Base-by-base conservation (phyloP, 2,113 vertebrate genomes). In the Andinoacara biseriatus region DNA sequence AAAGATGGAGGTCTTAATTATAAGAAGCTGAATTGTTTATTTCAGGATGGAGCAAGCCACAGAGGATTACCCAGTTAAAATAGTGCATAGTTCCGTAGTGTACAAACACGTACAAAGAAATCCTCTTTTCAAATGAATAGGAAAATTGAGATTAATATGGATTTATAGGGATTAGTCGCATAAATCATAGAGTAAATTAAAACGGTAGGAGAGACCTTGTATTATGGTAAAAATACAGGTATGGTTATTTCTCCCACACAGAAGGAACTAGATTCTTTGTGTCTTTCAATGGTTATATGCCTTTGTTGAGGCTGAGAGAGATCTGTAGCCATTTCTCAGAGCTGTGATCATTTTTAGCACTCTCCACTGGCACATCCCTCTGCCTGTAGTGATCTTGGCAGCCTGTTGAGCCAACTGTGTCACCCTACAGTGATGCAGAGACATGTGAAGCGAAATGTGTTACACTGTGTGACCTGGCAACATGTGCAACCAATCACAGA, bases 311-410 rank as follows among this genome's bases (percentile, higher is more conserved):
- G 4, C 6, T 74, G 78, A 35, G 76, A 81, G 22, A 54, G 59
- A 49, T 38, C 14, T 61, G 57, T 26, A 43, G 49, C 31, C n/a
- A 46, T 14, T 52, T 59, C 29, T 59, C 7, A 10, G 52, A 54
- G 22, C 5, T 20, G 76, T 31, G 46, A 60, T 81, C 6, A 35
- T 89, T 56, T 75, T 79, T 82, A 52, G 56, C 74, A 40, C n/a
- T 59, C 82, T 74, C 67, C 17, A 72, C n/a, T 35, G 77, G 80
- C 83, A 74, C 62, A 57, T 80, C 43, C 77, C 57, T 61, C 35
- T 43, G 74, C 80, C 86, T 81, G 86, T 69, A 77, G 88, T 67
- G 86, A 91, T 84, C 83, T 87, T 87, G 90, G 91, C 89, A 90
- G 86, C 83, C 76, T 46, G 35, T 82, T 60, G 58, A 80, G 74